Base-by-base conservation (phyloP, 1,140 invertebrate genomes). In the Episyrphus balteatus region DNA sequence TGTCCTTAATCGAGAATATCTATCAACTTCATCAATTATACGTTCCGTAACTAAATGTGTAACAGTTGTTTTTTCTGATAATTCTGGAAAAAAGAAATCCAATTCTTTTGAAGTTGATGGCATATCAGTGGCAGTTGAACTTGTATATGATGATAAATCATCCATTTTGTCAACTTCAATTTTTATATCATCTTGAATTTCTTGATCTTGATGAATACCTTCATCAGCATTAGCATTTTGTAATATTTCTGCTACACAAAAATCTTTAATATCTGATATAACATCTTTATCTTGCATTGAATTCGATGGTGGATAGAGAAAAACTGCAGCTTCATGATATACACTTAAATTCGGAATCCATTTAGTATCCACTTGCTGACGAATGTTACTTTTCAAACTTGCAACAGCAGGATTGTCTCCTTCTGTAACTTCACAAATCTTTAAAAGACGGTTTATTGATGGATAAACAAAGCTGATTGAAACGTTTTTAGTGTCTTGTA, bases 381-480 rank as follows among this genome's bases (percentile, higher is more conserved):
- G 12, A 37, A 52, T 33, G 14, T 49, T 49, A 41, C 42, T 17
- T 31, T 55, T 55, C 43, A 55, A 51, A 40, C 1, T 42, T 32
- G 44, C 18, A 44, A 53, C 48, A 40, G 46, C 21, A 34, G 51
- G n/a, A 10, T 46, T 47, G 7, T 51, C 52, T 36, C 17, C 42
- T 34, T 15, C 37, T 32, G 33, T 26, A 2, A 34, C 18, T 15
- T 48, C 18, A 47, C 51, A 45, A 44, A 36, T 33, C 33, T 32
- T 19, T 50, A 32, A 46, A 21, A 47, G 44, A 51, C 45, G 52
- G 34, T 13, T 32, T 43, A 48, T 48, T 47, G 47, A 47, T 38
- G 50, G 51, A 21, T 51, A 18, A 3, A 56, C 52, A 44, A 48
- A 54, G 42, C 47, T 51, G 11, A 52, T 34, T 14, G 52, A 54